Conservation (phyloP, 2,797 vertebrate genomes). For the Tachyglossus aculeatus region DNA sequence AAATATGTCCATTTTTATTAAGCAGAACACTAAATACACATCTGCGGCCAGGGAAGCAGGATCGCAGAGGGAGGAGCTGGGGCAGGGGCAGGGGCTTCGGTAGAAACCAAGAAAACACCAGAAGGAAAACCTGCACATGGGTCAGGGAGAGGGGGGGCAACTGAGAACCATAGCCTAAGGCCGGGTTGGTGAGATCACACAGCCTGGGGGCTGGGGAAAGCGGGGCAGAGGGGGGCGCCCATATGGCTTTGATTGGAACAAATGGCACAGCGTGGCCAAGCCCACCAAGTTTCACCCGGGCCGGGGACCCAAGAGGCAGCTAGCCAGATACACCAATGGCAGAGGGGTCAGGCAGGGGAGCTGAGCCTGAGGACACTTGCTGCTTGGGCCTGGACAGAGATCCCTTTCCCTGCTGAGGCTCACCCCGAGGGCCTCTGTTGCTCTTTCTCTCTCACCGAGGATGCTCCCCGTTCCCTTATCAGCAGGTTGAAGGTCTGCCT, state of each 20-base stretch:
- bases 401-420: neutral
- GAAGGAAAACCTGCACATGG: no score
- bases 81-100: neutral
- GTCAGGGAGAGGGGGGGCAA: no score
- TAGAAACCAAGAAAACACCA: neutral
- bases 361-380: neutral
- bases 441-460: no score
- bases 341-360: neutral
- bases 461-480: neutral
- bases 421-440: neutral
- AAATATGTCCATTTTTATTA: constrained; percentile 78
- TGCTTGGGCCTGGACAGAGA: no score
- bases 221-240: neutral
- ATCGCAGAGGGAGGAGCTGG: neutral
- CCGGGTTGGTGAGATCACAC: neutral
- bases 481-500: constrained; percentile 37
- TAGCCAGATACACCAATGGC: constrained; percentile 10
- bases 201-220: neutral
- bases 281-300: constrained; percentile 27
- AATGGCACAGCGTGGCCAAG: constrained; percentile 18
- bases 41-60: constrained; percentile 31
- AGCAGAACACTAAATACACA: constrained; percentile 60
- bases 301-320: constrained; percentile 7
- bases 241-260: constrained; percentile 55
- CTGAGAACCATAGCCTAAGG: no score